These are phyloP conservation scores for Dinoponera quadriceps DNA, from an alignment of 1,140 invertebrate species.

Conservation along the genomic window DNA sequence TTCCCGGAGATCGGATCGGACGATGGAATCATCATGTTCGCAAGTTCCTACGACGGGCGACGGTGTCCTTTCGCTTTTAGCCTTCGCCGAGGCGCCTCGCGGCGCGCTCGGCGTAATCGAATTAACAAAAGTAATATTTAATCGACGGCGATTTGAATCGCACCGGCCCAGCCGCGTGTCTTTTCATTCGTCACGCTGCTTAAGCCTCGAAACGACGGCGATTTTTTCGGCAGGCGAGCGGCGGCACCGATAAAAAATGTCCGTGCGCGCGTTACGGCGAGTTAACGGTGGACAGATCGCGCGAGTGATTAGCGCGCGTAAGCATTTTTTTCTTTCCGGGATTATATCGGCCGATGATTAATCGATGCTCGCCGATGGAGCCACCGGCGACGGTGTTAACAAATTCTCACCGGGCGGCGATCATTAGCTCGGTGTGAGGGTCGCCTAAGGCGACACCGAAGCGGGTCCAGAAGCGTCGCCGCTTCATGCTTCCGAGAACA, in stretches of 20 bases:
- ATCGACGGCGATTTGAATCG: conserved; percentile 19
- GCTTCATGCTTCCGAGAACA: conserved; percentile 77
- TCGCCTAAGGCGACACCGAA: conserved; percentile 69
- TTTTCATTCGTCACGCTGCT: conserved; percentile 45
- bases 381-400: conserved; percentile 50
- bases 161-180: neutral
- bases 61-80: neutral
- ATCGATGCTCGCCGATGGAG: conserved; percentile 31
- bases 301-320: conserved; percentile 40
- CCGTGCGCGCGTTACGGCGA: conserved; percentile 5
- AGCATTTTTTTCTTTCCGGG: conserved; percentile 32
- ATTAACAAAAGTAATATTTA: conserved; percentile 28
- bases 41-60: neutral
- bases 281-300: conserved; percentile 51
- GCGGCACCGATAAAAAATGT: conserved; percentile 45
- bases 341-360: conserved; percentile 62
- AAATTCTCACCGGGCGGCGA: conserved; percentile 45
- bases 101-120: neutral
- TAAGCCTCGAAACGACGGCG: conserved; percentile 8
- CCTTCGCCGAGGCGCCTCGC: neutral
- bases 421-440: conserved; percentile 66
- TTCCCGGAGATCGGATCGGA: neutral
- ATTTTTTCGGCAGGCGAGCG: conserved; percentile 16
- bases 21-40: neutral
- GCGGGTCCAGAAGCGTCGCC: conserved; percentile 70